phyloP scores from a whole-genome alignment of 2,797 vertebrate species.

The Borostomias antarcticus region DNA sequence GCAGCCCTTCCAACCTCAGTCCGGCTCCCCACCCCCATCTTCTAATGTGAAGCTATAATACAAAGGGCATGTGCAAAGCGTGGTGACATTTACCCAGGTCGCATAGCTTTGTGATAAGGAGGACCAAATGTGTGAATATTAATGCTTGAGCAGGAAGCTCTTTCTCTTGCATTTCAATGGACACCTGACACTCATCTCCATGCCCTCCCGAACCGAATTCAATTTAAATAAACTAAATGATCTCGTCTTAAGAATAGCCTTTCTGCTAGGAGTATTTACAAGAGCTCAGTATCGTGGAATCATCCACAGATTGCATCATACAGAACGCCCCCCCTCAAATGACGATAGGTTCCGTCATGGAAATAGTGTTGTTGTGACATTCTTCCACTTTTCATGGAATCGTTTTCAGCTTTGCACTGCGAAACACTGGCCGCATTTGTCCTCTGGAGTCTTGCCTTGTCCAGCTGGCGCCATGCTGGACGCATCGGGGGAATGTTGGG shows the following conservation, averaged over 20 bases:
- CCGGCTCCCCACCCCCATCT: background rate
- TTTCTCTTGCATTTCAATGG: constrained; percentile 43
- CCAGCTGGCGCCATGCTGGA: constrained; percentile 11
- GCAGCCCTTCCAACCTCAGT: background rate
- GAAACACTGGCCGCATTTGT: constrained; percentile 17
- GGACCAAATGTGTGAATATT: constrained; percentile 22
- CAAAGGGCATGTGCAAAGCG: constrained; percentile 33
- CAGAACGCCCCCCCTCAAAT: constrained; percentile 66
- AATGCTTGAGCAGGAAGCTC: constrained; percentile 46
- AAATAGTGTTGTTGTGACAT: constrained; percentile 4
- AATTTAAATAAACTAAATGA: constrained; percentile 70
- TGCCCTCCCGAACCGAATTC: constrained; percentile 66
- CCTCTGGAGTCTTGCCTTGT: constrained; percentile 17
- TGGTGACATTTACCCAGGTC: constrained; percentile 62
- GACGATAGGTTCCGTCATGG: constrained; percentile 1
- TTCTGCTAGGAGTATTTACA: constrained; percentile 92
- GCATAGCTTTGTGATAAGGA: constrained; percentile 3
- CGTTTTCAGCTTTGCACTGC: background rate
- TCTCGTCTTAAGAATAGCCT: constrained; percentile 88
- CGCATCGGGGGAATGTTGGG: constrained; percentile 11
- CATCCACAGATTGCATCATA: background rate
- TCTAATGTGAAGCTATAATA: constrained; percentile 33
- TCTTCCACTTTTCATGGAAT: background rate
- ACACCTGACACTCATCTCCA: constrained; percentile 53
- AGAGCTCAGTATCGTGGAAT: constrained; percentile 73